Percentiles rank a stretch among this genome's conserved stretches.
phyloP scores from a whole-genome alignment of 2,113 vertebrate genomes.

The Addax nasomaculatus region DNA sequence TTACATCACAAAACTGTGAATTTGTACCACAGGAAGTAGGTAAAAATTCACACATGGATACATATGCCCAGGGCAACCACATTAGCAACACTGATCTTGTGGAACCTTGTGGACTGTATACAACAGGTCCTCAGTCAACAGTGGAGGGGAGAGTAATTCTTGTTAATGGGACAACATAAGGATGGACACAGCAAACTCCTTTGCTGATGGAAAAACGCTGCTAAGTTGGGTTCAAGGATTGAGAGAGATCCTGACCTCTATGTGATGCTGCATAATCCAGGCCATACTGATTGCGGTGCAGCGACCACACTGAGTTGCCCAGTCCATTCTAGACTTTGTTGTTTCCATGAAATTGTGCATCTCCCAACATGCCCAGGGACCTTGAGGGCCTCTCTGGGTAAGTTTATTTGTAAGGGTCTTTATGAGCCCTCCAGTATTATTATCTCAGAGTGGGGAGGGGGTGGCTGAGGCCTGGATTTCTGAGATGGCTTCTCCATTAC shows the following conservation, averaged over 20 bases:
- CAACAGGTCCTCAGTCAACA: neutral
- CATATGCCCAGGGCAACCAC: neutral
- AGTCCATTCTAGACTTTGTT: neutral
- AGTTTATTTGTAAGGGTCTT: neutral
- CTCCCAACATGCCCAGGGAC: neutral
- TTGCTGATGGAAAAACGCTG: neutral
- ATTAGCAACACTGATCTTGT: neutral
- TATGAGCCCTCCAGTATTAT: neutral
- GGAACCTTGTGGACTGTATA: neutral
- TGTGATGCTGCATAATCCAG: neutral
- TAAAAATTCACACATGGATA: neutral
- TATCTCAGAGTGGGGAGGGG: neutral
- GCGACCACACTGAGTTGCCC: neutral
- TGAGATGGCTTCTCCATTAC: neutral
- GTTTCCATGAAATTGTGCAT: neutral
- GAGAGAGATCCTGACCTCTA: neutral
- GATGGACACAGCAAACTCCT: neutral
- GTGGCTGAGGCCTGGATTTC: neutral
- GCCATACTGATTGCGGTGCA: neutral
- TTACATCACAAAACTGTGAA: neutral
- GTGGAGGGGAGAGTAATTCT: neutral
- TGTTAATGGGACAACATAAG: neutral
- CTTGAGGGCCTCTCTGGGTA: neutral
- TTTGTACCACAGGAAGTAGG: neutral
- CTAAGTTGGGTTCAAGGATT: neutral